Conservation (phyloP, 2,888 invertebrate genomes). For the Dynastes grantii region DNA sequence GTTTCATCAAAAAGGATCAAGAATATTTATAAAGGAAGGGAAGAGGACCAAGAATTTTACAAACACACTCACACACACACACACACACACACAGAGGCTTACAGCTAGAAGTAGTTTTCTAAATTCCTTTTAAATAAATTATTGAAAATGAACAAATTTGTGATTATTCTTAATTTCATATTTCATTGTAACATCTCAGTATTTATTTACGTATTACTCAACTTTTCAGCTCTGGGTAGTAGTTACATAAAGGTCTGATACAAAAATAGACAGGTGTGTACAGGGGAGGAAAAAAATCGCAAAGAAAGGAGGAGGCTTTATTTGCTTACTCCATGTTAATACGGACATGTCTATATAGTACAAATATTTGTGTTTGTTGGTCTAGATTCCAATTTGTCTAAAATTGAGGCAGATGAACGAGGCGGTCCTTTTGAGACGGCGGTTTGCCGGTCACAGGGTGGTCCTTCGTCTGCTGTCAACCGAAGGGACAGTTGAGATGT, state of each 20-base stretch:
- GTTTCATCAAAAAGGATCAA: no score
- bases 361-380: constrained; percentile 53
- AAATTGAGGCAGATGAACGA: constrained; percentile 50
- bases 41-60: no score
- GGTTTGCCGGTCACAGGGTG: constrained; percentile 55
- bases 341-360: constrained; percentile 35
- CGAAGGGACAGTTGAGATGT: constrained; percentile 59
- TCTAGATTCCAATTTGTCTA: constrained; percentile 55
- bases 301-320: constrained; percentile 2
- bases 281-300: constrained; percentile 10
- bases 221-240: no score
- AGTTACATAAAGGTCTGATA: not conserved
- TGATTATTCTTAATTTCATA: no score
- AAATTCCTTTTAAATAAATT: no score
- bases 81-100: no score
- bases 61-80: no score
- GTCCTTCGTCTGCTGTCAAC: constrained; percentile 60
- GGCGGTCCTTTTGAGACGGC: constrained; percentile 49
- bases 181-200: no score
- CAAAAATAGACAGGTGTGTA: not conserved
- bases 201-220: no score
- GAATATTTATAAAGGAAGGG: no score
- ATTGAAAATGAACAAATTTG: no score
- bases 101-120: no score
- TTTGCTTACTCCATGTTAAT: constrained; percentile 36